Evolutionary conservation across 2,888 invertebrate species (phyloP).

Genomic region (Cheilosia urbana): DNA sequence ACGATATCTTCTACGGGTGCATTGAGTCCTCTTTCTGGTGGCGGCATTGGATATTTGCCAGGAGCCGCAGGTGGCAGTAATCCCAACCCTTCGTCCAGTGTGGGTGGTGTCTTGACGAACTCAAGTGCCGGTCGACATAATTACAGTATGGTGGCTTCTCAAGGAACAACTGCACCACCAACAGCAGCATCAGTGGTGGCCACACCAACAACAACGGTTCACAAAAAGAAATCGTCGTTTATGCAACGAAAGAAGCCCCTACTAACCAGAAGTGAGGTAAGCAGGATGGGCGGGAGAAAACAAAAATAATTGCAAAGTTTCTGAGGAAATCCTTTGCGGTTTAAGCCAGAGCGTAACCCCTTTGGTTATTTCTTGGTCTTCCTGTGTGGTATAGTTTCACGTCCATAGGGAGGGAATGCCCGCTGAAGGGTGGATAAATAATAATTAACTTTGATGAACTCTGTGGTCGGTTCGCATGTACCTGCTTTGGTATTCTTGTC

Average conservation of each 20-base stretch:
- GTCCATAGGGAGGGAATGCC: not conserved
- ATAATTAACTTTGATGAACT: slow-evolving; percentile 65
- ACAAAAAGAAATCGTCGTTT: slow-evolving; percentile 82
- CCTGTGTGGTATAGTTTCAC: slow-evolving; percentile 14
- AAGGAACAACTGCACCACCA: slow-evolving; percentile 48
- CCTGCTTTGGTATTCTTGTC: not conserved
- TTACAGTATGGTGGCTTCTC: slow-evolving; percentile 28
- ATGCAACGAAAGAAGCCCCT: slow-evolving; percentile 82
- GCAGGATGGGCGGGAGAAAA: slow-evolving; percentile 76
- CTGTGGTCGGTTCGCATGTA: slow-evolving; percentile 27
- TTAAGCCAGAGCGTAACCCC: slow-evolving; percentile 6
- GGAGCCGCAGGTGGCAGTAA: slow-evolving; percentile 34
- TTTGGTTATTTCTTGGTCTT: slow-evolving; percentile 31
- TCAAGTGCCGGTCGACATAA: slow-evolving; percentile 50
- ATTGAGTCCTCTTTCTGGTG: slow-evolving; percentile 57
- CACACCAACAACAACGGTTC: slow-evolving; percentile 75
- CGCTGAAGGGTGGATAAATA: slow-evolving; percentile 27
- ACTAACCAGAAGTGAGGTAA: slow-evolving; percentile 84
- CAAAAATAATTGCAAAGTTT: slow-evolving; percentile 54
- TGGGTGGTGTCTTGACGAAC: slow-evolving; percentile 36
- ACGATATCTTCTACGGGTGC: slow-evolving; percentile 68
- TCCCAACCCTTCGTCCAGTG: slow-evolving; percentile 34
- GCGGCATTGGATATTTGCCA: slow-evolving; percentile 31
- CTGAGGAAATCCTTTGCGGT: slow-evolving; percentile 42
- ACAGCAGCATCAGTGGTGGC: slow-evolving; percentile 61